Base-by-base conservation (phyloP, 2,888 invertebrate species). In the Sceliomorpha sp. region DNA sequence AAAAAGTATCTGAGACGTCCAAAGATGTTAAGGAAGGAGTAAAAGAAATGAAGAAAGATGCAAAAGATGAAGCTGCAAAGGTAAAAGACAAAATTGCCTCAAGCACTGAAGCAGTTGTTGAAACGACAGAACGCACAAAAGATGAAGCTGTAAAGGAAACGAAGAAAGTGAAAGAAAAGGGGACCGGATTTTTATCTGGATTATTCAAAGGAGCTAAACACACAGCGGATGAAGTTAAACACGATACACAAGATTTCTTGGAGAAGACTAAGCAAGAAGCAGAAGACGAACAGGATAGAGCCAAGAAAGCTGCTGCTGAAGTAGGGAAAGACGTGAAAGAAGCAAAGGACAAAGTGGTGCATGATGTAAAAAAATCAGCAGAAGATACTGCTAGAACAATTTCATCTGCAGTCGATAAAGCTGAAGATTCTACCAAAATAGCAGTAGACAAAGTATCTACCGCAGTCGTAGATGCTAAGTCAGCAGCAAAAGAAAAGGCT, bases 331-430 rank as follows among this genome's bases (percentile, higher is more conserved):
- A 56, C n/a, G 2, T 60, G 1, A 75, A 75, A 40, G 51, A 29
- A 4, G 27, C 14, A 8, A 44, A 59, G 45, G 70, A 74, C 1
- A 72, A 74, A 62, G 29, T 55, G 5, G 42, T 59, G 0, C 74
- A 75, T 4, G 71, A 72, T 8, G 69, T 66, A 0, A 77, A 70
- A 14, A 76, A 78, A 29, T 55, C 58, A 3, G 77, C 76, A 51
- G 79, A 73, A 9, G 76, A 78, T 20, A 32, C 71, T 3, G 70
- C 72, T 9, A 75, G 76, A 2, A 73, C 73, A 10, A 62, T 62
- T 10, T 40, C 56, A 1, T 72, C 71, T 26, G 48, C 32, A 1
- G 50, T 56, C 0, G 31, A 45, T 15, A 70, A 78, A 8, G 44
- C 67, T 1, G 73, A 76, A 20, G 73, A 76, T 37, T 64, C 67